Conservation (phyloP, 2,113 vertebrate species). For the Dendrocopos noguchii region DNA sequence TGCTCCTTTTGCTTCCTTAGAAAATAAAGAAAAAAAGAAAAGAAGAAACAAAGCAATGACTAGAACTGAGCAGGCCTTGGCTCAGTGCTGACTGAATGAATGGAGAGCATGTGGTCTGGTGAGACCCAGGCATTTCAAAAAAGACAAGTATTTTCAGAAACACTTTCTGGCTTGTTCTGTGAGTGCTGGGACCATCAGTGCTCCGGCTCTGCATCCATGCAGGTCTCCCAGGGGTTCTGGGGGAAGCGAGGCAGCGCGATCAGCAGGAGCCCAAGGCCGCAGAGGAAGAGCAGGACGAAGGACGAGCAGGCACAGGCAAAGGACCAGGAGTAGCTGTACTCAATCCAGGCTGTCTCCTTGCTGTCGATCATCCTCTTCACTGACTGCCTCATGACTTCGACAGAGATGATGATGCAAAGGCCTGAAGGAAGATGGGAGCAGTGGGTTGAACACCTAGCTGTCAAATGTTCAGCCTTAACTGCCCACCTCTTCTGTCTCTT, state of each 20-base stretch:
- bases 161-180: fast-evolving
- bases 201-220: constrained; percentile 94
- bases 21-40: not conserved
- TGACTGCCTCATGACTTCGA: constrained; percentile 96
- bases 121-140: not conserved
- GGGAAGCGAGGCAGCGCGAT: constrained; percentile 96
- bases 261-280: constrained; percentile 86
- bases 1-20: not conserved
- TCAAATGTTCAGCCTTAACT: not conserved
- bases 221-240: constrained; percentile 95
- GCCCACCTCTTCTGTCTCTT: not conserved
- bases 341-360: constrained; percentile 90
- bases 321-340: constrained; percentile 92
- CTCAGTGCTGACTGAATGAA: not conserved
- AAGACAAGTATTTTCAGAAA: not conserved
- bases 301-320: constrained; percentile 89
- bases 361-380: constrained; percentile 97
- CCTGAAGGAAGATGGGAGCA: constrained; percentile 76
- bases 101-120: not conserved
- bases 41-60: not conserved
- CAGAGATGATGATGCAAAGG: constrained; percentile 91
- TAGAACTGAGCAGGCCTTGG: not conserved
- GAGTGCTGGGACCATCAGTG: constrained; percentile 56
- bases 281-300: constrained; percentile 90
- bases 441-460: constrained; percentile 27